These are phyloP conservation scores for Mus caroli DNA, from an alignment of 2,797 vertebrate genomes.

Conservation along the genomic window DNA sequence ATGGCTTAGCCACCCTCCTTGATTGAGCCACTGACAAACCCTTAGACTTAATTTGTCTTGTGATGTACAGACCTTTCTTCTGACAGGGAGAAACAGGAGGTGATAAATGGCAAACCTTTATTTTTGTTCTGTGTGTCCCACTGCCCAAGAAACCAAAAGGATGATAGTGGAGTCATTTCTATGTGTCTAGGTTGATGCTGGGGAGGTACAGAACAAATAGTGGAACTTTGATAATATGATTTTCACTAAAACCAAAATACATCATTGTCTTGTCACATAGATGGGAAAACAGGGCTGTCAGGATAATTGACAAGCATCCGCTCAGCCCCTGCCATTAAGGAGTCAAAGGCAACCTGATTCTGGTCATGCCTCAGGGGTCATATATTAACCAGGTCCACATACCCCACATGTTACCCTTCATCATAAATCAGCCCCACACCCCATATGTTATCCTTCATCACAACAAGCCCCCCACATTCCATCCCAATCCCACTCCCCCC, in stretches of 20 bases:
- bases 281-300: neutral
- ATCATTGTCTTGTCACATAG: neutral
- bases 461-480: neutral
- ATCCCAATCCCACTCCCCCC: neutral
- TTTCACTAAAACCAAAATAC: neutral
- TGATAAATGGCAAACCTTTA: neutral
- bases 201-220: neutral
- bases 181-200: constrained; percentile 2
- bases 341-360: neutral
- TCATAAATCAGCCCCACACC: neutral
- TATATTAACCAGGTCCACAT: neutral
- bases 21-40: neutral
- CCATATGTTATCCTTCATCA: neutral
- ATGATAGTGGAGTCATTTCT: neutral
- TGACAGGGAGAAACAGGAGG: neutral
- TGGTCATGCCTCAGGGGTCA: neutral
- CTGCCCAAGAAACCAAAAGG: neutral
- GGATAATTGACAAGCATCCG: neutral
- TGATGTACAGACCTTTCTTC: neutral
- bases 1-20: neutral
- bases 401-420: neutral
- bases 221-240: neutral
- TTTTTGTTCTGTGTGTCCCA: constrained; percentile 1
- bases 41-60: neutral
- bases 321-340: neutral